A percentile compares a stretch with the other conserved stretches of the same genome.
phyloP scores from a whole-genome alignment of 2,797 vertebrate species.

The Coreius guichenoti region DNA sequence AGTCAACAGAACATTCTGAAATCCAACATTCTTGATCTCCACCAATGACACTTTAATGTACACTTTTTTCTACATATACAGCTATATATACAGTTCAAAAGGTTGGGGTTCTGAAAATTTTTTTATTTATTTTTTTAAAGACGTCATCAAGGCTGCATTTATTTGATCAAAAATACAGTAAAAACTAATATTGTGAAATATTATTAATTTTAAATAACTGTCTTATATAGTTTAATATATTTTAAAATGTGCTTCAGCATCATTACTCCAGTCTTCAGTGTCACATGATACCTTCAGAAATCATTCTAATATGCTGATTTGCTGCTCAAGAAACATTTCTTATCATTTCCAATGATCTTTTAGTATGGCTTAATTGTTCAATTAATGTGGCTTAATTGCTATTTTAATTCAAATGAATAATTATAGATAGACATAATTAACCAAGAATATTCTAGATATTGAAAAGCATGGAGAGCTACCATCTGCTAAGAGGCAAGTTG shows the following conservation, averaged over 20 bases:
- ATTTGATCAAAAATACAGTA: neutral
- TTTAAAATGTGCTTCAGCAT: no score
- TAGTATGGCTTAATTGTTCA: neutral
- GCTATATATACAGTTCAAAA: no score
- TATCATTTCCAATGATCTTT: neutral
- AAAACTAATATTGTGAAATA: no score
- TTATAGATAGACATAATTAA: neutral
- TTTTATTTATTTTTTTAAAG: no score
- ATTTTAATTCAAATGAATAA: neutral
- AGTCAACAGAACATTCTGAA: neutral
- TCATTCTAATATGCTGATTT: conserved; percentile 12
- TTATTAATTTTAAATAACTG: no score
- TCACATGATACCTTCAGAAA: conserved; percentile 6
- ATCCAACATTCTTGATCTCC: conserved; percentile 8
- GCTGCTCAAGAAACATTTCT: neutral
- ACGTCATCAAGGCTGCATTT: neutral
- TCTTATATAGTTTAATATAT: no score
- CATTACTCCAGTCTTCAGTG: neutral
- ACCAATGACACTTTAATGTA: neutral
- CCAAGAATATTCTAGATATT: neutral
- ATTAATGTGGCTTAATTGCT: neutral
- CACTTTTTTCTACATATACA: neutral
- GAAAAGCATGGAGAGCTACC: conserved; percentile 5
- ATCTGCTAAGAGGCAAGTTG: conserved; percentile 6
- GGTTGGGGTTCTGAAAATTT: no score